Conservation (phyloP, 2,888 invertebrate genomes). For the Torymus texanus region DNA sequence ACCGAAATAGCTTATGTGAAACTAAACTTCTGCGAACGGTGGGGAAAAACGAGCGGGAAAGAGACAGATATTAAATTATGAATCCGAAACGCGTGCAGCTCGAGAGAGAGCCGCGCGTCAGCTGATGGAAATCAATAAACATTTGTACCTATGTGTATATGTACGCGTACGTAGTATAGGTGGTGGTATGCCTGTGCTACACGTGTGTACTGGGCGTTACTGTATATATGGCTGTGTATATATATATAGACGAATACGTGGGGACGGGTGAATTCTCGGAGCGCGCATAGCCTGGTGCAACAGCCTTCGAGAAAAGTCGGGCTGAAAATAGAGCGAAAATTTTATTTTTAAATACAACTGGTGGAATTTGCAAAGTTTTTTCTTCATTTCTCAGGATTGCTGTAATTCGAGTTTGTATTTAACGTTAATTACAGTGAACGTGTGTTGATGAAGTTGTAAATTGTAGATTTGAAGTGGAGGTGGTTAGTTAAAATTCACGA, state of each 20-base stretch:
- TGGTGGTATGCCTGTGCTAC: background rate
- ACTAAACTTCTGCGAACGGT: no score
- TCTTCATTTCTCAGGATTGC: no score
- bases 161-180: background rate
- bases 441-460: no score
- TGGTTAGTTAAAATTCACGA: no score
- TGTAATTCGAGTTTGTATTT: no score
- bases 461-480: no score
- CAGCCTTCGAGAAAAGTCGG: conserved; percentile 16
- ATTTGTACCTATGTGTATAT: conserved; percentile 7
- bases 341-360: conserved; percentile 13
- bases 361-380: background rate
- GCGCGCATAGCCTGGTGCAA: conserved; percentile 19
- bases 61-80: conserved; percentile 34
- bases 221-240: background rate
- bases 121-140: conserved; percentile 44
- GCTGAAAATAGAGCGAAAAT: conserved; percentile 1
- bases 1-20: no score
- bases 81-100: conserved; percentile 14
- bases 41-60: background rate
- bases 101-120: background rate
- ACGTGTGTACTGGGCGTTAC: no score
- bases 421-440: no score
- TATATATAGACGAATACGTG: background rate
- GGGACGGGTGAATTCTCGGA: background rate